Base-by-base conservation (phyloP, 2,888 invertebrate species). In the Drosophila nr. medialis region DNA sequence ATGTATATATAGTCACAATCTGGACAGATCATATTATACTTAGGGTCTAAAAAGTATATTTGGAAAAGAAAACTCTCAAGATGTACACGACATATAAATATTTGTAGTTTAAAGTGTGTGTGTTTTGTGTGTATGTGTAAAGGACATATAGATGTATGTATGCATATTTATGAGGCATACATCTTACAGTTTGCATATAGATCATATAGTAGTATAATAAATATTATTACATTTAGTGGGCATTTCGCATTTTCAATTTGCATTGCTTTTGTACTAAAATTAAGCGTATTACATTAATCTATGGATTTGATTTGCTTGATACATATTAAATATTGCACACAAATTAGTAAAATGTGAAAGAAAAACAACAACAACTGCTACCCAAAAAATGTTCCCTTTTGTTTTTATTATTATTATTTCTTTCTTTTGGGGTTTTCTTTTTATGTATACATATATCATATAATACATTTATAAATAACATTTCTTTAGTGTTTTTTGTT, bases 201-300 rank as follows among this genome's bases (percentile, higher is more conserved):
- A 75, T 69, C 42, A 63, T 27, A 32, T 32, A 29, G 56, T 38
- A 30, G 30, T 66, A 65, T 75, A 83, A 82, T 81, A 80, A 74
- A 87, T 87, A 84, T 73, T 80, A 58, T 72, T 75, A 76, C 70
- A 78, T 83, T 81, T 77, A 81, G 76, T 82, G 79, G 76, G 76
- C 68, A 64, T 65, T 69, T 76, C 84, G 81, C 70, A 68, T 67
- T 76, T 24, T 45, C 45, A 45, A 45, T 45, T 45, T 45, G 45
- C 21, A 45, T 45, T 45, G 68, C 65, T 70, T 86, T 91, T 91
- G 90, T 90, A 90, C 90, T 90, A 89, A 91, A 84, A 89, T 82
- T 90, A 90, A 87, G 88, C 90, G 90, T 88, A 89, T 87, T 80
- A 74, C 65, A 50, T 69, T 70, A 51, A 54, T 59, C 68, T 76